A percentile compares a stretch with the other conserved stretches of the same genome.
phyloP scores from a whole-genome alignment of 2,113 vertebrate genomes.

The Leuciscus idus region DNA sequence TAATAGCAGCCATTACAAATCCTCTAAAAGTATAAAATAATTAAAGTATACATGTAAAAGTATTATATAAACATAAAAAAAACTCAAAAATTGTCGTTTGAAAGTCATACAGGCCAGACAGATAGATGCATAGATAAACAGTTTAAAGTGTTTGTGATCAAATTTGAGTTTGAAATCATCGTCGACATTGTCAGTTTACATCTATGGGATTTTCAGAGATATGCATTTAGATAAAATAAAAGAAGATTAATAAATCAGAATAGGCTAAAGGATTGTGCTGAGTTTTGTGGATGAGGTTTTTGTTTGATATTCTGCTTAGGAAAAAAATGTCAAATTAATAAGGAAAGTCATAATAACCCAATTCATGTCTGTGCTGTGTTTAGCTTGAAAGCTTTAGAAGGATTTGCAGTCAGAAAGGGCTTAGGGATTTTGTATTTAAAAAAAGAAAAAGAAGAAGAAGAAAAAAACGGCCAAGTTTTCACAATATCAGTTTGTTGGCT shows the following conservation, averaged over 20 bases:
- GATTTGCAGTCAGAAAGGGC: not conserved
- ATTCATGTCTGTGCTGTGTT: slow-evolving; percentile 4
- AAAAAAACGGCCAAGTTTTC: not conserved
- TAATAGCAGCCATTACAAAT: not conserved
- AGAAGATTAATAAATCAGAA: not conserved
- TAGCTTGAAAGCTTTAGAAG: not conserved
- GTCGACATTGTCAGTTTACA: not conserved
- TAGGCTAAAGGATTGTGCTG: not conserved
- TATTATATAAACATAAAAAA: too few relatives aligned
- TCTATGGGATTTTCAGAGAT: not conserved
- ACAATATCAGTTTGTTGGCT: not conserved
- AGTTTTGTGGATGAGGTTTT: not conserved
- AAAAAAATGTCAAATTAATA: not conserved
- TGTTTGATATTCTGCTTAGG: not conserved
- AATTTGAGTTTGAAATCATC: not conserved
- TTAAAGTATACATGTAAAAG: not conserved
- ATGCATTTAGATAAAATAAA: not conserved
- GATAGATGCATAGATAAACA: not conserved
- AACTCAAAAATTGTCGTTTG: not conserved
- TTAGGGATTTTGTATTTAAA: not conserved
- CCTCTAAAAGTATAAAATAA: not conserved
- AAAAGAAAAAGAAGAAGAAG: not conserved
- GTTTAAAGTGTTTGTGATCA: not conserved
- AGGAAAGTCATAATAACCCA: slow-evolving; percentile 5
- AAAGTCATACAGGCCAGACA: not conserved